phyloP scores from a whole-genome alignment of 2,797 vertebrate species.

The Artibeus lituratus region DNA sequence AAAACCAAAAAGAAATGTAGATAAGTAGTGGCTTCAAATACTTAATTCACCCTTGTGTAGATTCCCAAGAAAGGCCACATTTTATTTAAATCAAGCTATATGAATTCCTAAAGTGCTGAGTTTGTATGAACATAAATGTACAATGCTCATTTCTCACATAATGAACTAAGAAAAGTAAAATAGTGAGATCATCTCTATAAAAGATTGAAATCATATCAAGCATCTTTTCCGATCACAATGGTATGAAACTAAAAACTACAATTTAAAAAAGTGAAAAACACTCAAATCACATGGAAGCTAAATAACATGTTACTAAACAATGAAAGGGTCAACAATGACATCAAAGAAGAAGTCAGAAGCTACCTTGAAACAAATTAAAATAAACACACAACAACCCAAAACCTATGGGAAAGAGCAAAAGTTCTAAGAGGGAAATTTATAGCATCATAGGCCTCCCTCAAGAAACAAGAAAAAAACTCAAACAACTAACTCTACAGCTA shows the following conservation, averaged over 20 bases:
- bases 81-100: not conserved
- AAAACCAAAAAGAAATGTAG: not conserved
- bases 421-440: not conserved
- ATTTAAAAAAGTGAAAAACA: too few species aligned
- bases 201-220: not conserved
- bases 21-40: conserved; percentile 3
- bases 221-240: not conserved
- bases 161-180: conserved; percentile 51
- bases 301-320: not conserved
- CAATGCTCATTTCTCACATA: not conserved
- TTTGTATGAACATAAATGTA: not conserved
- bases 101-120: conserved; percentile 16
- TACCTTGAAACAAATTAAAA: not conserved
- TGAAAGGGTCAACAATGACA: not conserved
- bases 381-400: not conserved
- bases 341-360: not conserved
- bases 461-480: not conserved
- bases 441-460: not conserved
- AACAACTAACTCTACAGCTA: not conserved
- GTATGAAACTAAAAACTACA: too few species aligned
- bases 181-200: not conserved
- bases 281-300: not conserved
- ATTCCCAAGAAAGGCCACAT: not conserved
- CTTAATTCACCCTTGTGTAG: conserved; percentile 4
- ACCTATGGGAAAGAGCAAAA: not conserved